These are phyloP conservation scores for Adoxophyes honmai DNA, from an alignment of 1,140 invertebrate genomes.

Conservation along the genomic window DNA sequence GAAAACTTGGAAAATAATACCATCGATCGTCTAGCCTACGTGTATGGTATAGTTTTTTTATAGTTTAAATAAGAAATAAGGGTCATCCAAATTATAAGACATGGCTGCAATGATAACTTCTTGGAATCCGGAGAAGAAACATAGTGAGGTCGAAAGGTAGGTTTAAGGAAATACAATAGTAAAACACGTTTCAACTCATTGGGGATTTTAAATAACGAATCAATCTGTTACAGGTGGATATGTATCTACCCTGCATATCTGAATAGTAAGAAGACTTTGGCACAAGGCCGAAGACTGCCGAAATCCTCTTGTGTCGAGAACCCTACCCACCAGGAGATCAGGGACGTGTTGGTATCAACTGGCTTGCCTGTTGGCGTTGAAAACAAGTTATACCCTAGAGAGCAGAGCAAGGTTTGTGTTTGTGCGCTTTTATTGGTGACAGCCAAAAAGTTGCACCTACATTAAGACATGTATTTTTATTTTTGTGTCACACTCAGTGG, in stretches of 20 bases:
- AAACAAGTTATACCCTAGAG: constrained; percentile 95
- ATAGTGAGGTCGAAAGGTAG: constrained; percentile 81
- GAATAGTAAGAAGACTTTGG: constrained; percentile 94
- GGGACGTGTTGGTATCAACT: constrained; percentile 90
- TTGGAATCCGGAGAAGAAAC: constrained; percentile 82
- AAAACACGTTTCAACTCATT: neutral
- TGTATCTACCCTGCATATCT: constrained; percentile 98
- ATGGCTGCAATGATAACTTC: constrained; percentile 72
- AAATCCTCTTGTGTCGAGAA: constrained; percentile 95
- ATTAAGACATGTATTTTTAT: too few relatives aligned
- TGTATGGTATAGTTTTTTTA: neutral
- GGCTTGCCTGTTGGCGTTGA: constrained; percentile 93
- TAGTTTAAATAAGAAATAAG: too few relatives aligned
- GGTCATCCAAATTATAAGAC: constrained; percentile 2
- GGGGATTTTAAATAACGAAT: neutral
- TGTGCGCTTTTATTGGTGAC: neutral
- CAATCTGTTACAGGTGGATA: constrained; percentile 87
- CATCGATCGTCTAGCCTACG: neutral
- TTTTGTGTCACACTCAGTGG: too few relatives aligned
- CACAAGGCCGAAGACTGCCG: constrained; percentile 90
- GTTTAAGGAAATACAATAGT: neutral
- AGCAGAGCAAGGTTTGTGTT: constrained; percentile 85
- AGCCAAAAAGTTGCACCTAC: too few relatives aligned
- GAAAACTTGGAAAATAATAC: neutral
- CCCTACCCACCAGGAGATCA: constrained; percentile 95